Evolutionary conservation across 2,113 vertebrate genomes (phyloP).

Genomic region (Hippocampus zosterae): DNA sequence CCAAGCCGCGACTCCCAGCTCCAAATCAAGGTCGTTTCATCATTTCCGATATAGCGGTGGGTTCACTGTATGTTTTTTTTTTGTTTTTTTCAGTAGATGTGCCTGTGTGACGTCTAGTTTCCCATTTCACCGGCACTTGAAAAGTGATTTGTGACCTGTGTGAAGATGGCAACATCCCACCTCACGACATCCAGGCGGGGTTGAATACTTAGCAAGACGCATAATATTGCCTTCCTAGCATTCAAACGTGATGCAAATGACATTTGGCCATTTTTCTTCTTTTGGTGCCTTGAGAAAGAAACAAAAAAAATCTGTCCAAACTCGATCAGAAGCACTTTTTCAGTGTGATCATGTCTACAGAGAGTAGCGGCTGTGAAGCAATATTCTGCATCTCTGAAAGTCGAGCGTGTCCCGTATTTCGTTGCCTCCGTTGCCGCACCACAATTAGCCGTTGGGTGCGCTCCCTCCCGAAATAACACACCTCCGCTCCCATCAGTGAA

Average conservation of each 20-base stretch:
- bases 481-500: background rate
- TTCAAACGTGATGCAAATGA: background rate
- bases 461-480: background rate
- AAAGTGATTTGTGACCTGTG: conserved; percentile 9
- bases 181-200: background rate
- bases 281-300: background rate
- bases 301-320: no score
- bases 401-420: conserved; percentile 11
- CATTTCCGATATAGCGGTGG: background rate
- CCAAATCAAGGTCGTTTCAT: no score
- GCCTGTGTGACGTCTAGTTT: conserved; percentile 5
- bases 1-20: no score
- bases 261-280: background rate
- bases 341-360: background rate
- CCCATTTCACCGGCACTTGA: conserved; percentile 3
- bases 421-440: background rate
- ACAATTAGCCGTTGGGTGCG: background rate
- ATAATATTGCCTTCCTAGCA: background rate
- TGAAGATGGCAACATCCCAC: conserved; percentile 22
- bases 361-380: conserved; percentile 6
- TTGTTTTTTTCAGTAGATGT: background rate
- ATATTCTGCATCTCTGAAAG: conserved; percentile 26
- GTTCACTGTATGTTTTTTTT: conserved; percentile 13
- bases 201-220: conserved; percentile 9
- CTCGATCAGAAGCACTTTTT: no score